phyloP scores from a whole-genome alignment of 2,797 vertebrate genomes.

The Cheirogaleus major region DNA sequence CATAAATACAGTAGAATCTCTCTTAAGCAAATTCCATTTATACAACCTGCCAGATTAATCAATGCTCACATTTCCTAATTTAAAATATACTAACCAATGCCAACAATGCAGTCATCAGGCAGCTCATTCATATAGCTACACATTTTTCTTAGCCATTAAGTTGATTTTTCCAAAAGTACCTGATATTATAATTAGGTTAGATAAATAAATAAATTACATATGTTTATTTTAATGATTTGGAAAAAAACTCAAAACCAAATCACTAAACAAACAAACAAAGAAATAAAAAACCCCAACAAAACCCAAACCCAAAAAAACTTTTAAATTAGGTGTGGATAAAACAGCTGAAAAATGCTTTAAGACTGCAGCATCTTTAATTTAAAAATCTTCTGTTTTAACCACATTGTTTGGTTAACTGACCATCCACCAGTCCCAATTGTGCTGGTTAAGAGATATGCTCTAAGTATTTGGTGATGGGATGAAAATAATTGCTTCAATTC shows the following conservation, averaged over 20 bases:
- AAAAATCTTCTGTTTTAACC: not conserved
- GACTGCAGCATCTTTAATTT: not conserved
- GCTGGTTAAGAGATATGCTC: not conserved
- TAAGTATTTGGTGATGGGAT: conserved; percentile 37
- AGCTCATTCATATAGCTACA: not conserved
- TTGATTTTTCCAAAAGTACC: not conserved
- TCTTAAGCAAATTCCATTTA: not conserved
- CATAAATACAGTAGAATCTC: not conserved
- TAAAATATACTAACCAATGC: not conserved
- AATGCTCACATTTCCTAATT: not conserved
- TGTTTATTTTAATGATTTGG: not conserved
- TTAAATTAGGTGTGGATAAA: not conserved
- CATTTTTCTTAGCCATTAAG: not conserved
- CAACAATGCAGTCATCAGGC: not conserved
- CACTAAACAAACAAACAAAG: not conserved
- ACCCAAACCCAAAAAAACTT: not conserved
- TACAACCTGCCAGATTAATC: not conserved
- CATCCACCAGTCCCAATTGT: not conserved
- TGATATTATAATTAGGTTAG: not conserved
- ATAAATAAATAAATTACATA: not conserved
- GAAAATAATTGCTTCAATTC: conserved; percentile 47
- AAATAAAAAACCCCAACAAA: not conserved
- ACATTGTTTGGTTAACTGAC: not conserved
- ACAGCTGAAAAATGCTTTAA: not conserved
- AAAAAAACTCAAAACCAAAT: not conserved